Evolutionary conservation across 2,888 invertebrate species (phyloP), one percentile per base, ranked within the genome.

Genomic region (Torymus tubicola): DNA sequence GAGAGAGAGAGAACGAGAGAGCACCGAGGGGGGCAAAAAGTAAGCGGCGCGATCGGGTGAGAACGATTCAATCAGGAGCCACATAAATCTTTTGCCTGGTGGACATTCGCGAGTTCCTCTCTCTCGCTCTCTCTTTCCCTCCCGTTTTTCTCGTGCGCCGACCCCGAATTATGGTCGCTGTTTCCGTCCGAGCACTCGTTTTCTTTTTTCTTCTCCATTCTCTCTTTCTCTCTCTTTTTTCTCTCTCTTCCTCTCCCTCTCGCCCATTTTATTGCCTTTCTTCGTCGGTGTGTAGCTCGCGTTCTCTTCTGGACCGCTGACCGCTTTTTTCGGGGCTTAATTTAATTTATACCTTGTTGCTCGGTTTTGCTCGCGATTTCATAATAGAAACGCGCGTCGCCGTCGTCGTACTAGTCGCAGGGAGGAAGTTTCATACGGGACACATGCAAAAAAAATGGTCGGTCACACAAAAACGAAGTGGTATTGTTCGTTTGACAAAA

Each of bases 31-130:
- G 84, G 84, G 87, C 88, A 90, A 90, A 89, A 90, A 90, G 88
- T 88, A 86, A 88, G 86, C 90, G 88, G 88, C 88, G 88, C 90
- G 89, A 90, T 90, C 90, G 90, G 90, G 90, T 90, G 90, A 90
- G 90, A 90, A 90, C 90, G 90, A 90, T 90, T 90, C 90, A 90
- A 90, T 90, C 90, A 90, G 90, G 89, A 90, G 90, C 88, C 89
- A 90, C 90, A 90, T 90, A 90, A 90, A 90, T 90, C 90, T 90
- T 89, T 88, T 89, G 87, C 88, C 87, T 87, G 42, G 89, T 87
- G 88, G 90, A 90, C 90, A 89, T 89, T 74, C 80, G 58, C 76
- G 64, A 79, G 74, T 69, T 72, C 8, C 50, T 42, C 31, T 16
- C 21, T 79, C 80, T 75, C 75, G 68, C 31, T 80, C 70, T 61